Evolutionary conservation across 2,797 vertebrate genomes (phyloP).

Genomic region (Malacoraja senta): DNA sequence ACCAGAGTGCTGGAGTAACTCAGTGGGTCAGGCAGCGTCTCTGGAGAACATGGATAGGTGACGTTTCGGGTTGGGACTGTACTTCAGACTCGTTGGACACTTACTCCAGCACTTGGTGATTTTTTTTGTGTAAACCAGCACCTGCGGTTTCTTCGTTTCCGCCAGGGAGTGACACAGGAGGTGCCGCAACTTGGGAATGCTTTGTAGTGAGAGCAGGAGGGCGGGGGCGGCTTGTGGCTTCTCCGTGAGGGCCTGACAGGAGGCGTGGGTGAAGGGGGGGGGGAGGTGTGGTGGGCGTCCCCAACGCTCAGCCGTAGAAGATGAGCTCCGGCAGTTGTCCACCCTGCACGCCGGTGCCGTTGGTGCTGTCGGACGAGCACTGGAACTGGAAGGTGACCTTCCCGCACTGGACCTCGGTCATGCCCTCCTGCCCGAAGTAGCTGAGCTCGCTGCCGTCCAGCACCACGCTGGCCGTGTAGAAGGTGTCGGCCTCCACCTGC

Average conservation of each 20-base stretch:
- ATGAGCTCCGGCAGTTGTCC: constrained; percentile 96
- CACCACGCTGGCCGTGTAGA: constrained; percentile 92
- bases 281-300: neutral
- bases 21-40: no score
- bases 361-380: constrained; percentile 96
- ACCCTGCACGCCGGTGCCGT: constrained; percentile 92
- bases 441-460: constrained; percentile 91
- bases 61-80: no score
- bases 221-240: no score
- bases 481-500: constrained; percentile 92
- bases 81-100: no score
- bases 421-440: constrained; percentile 95
- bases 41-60: no score
- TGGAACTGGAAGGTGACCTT: constrained; percentile 97
- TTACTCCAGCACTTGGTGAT: no score
- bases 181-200: no score
- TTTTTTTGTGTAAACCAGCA: no score
- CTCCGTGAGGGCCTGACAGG: neutral
- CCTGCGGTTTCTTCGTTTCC: no score
- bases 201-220: no score
- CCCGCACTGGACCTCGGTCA: constrained; percentile 96
- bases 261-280: neutral
- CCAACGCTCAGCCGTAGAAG: constrained; percentile 76
- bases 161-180: no score
- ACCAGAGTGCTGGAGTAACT: no score